Evolutionary conservation across 2,888 invertebrate genomes (phyloP), one percentile per base, ranked within the genome.

Genomic region (Stratiomys singularior): DNA sequence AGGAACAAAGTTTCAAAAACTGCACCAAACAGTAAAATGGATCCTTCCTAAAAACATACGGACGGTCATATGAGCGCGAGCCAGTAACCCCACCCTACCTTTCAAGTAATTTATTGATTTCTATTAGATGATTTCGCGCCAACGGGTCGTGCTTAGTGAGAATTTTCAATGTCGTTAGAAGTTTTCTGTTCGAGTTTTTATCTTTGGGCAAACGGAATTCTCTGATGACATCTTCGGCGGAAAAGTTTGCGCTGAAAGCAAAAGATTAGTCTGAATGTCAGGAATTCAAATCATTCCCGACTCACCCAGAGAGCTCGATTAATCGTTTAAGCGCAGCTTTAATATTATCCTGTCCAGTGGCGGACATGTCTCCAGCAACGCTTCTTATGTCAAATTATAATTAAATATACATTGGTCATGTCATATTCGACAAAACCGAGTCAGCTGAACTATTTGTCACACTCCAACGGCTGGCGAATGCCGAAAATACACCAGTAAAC

Each of bases 21-120:
- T 84, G 80, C 11, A 86, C 60, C 72, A 87, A 78, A 63, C 85
- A 86, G 72, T 84, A 85, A 78, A 85, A 83, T 0, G 87, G 85
- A 80, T 85, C 85, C 81, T 85, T 86, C 21, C 86, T 86, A 60
- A 0, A 80, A 78, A 64, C 18, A 37, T 11, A 9, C 21, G 67
- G n/a, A 30, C 56, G n/a, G n/a, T n/a, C n/a, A n/a, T n/a, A 74
- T 30, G 28, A 30, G 18, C 5, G 1, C 1, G 18, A 27, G 18
- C n/a, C 4, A 25, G 21, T 1, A 44, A 23, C 11, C 4, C 37
- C 3, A 1, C 78, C 79, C 77, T 79, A 86, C 87, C 83, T 83
- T 71, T 83, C 83, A 0, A 86, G 80, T 2, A 84, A 79, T 5
- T 81, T 81, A 0, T 79, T 78, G 0, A 84, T 83, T 78, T 86